A percentile compares a stretch with the other conserved stretches of the same genome.
Evolutionary conservation across 2,113 vertebrate species (phyloP).

Genomic region (Ictidomys tridecemlineatus): DNA sequence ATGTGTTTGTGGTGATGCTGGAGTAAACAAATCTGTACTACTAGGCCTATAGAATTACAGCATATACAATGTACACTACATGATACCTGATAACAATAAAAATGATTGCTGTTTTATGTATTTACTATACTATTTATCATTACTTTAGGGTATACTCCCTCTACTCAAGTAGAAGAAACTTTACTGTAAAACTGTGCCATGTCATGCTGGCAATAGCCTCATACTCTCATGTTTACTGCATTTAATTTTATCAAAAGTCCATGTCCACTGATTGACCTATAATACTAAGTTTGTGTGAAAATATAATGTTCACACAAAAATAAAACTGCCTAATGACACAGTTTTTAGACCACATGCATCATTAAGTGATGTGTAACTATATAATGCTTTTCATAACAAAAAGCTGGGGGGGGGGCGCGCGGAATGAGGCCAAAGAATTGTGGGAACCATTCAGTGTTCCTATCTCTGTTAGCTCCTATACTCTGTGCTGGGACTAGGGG

Average conservation of each 20-base stretch:
- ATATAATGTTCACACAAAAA: neutral
- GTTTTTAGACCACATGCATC: neutral
- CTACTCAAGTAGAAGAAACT: neutral
- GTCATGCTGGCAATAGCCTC: neutral
- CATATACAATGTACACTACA: neutral
- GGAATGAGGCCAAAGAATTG: neutral
- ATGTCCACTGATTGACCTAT: neutral
- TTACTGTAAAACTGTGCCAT: neutral
- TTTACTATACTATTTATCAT: neutral
- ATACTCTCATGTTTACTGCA: neutral
- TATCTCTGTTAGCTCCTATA: neutral
- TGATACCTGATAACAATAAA: neutral
- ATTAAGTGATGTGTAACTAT: neutral
- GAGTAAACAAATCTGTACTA: neutral
- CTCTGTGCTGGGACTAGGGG: neutral
- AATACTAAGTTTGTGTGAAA: neutral
- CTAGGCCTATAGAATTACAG: neutral
- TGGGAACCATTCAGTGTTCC: neutral
- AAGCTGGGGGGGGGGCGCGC: neutral
- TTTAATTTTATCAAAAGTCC: neutral
- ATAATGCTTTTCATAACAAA: neutral
- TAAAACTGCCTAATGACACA: neutral
- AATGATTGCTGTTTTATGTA: neutral
- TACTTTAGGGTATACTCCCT: neutral
- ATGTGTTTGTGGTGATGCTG: neutral